These are phyloP conservation scores for Tanytarsus gracilentus DNA, from an alignment of 2,888 invertebrate species.

Conservation along the genomic window DNA sequence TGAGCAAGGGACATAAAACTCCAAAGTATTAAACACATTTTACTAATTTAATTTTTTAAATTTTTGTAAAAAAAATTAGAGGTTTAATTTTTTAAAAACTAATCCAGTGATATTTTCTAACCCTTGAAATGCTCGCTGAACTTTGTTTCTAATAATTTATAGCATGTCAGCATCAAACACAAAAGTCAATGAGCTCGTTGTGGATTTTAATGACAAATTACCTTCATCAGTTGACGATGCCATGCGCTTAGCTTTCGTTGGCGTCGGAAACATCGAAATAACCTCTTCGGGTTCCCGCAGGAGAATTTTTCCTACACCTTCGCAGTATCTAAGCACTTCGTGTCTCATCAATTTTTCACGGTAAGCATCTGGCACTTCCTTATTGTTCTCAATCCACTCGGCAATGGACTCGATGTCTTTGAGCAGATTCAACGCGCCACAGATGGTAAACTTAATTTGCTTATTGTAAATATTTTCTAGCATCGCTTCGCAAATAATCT, in stretches of 20 bases:
- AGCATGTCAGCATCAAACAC: too few relatives aligned
- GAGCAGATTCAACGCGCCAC: slow-evolving; percentile 58
- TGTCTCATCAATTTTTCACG: slow-evolving; percentile 44
- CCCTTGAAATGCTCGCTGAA: too few relatives aligned
- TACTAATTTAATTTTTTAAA: too few relatives aligned
- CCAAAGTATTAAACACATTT: too few relatives aligned
- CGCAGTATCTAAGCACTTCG: slow-evolving; percentile 56
- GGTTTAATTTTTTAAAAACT: too few relatives aligned
- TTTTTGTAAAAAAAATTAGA: too few relatives aligned
- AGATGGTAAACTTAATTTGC: slow-evolving; percentile 57
- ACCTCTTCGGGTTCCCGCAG: slow-evolving; percentile 73
- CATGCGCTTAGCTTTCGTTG: slow-evolving; percentile 30
- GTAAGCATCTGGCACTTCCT: slow-evolving; percentile 46
- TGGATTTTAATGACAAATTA: too few relatives aligned
- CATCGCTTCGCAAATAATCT: slow-evolving; percentile 80
- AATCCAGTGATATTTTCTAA: too few relatives aligned
- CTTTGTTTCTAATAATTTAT: neutral
- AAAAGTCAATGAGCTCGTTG: too few relatives aligned
- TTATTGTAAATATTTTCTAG: slow-evolving; percentile 75
- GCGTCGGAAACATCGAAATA: slow-evolving; percentile 60
- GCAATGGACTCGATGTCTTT: slow-evolving; percentile 73
- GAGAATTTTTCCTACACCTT: slow-evolving; percentile 73
- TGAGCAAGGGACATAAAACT: neutral
- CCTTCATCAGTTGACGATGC: slow-evolving; percentile 16
- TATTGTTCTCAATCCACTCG: slow-evolving; percentile 62